Percentiles rank a stretch among this genome's conserved stretches.
These are phyloP conservation scores for Oryctolagus cuniculus DNA, from an alignment of 2,113 vertebrate species.

Conservation along the genomic window mOryCun1.1 NC_091442.1:85357001-85357500, in stretches of 20 bases:
- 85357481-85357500: no score
- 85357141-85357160: background rate
- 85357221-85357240: background rate
- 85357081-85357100: background rate
- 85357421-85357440: background rate
- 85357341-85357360: background rate
- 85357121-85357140: background rate
- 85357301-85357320: background rate
- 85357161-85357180: constrained; percentile 20
- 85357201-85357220: background rate
- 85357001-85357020: background rate
- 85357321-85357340: background rate
- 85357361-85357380: background rate
- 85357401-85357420: background rate
- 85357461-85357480: no score
- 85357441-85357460: background rate
- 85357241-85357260: background rate
- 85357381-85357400: background rate
- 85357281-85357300: background rate
- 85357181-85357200: background rate
- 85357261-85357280: background rate
- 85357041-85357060: background rate
- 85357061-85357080: background rate
- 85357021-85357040: background rate
- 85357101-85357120: background rate